Evolutionary conservation across 2,888 invertebrate species (phyloP).

Genomic region (Drosophila demipolita): DNA sequence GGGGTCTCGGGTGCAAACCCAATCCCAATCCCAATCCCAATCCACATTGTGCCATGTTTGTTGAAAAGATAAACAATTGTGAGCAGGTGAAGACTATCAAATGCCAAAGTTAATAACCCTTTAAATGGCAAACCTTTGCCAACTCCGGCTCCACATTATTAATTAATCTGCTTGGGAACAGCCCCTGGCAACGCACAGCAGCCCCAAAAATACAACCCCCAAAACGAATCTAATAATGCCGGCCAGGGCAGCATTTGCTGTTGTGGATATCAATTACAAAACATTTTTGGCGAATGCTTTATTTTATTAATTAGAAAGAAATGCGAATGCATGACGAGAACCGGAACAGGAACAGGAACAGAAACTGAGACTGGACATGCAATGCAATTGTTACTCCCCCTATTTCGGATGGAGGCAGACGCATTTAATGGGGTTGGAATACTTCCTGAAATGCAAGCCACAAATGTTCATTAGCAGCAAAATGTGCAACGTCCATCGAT

Average conservation of each 20-base stretch:
- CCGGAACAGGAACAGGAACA: not conserved
- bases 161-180: constrained; percentile 59
- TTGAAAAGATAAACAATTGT: constrained; percentile 37
- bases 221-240: constrained; percentile 10
- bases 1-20: not conserved
- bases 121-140: constrained; percentile 34
- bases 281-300: constrained; percentile 48
- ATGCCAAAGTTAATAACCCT: constrained; percentile 42
- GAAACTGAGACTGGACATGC: constrained; percentile 40
- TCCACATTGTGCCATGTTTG: constrained; percentile 21
- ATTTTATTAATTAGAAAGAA: constrained; percentile 70
- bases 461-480: constrained; percentile 60
- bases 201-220: constrained; percentile 43
- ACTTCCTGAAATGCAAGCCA: constrained; percentile 48
- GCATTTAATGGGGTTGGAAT: constrained; percentile 10
- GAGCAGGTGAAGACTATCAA: constrained; percentile 44
- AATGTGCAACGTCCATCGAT: constrained; percentile 62
- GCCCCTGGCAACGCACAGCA: constrained; percentile 47
- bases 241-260: constrained; percentile 8
- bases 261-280: constrained; percentile 62
- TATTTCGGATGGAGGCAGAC: not conserved
- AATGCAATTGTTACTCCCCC: constrained; percentile 33
- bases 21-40: not conserved
- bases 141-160: constrained; percentile 32
- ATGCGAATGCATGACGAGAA: constrained; percentile 38